A percentile compares a stretch with the other conserved stretches of the same genome.
Conservation (phyloP, 2,888 invertebrate species). For the Tipula unca region DNA sequence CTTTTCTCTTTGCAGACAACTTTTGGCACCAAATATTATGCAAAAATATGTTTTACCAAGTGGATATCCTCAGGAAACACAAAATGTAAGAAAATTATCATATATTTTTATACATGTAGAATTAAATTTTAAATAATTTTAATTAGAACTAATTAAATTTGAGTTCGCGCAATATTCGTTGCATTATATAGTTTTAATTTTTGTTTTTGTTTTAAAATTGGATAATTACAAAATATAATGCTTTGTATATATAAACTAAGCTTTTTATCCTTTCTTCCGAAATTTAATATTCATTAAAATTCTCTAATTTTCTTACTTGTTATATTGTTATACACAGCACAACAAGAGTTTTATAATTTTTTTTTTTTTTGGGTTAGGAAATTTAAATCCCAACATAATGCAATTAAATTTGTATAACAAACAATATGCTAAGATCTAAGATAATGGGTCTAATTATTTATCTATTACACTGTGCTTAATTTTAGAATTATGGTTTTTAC, state of each 20-base stretch:
- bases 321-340: neutral
- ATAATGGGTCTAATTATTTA: constrained; percentile 4
- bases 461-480: neutral
- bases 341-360: neutral
- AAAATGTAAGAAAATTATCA: constrained; percentile 53
- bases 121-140: neutral
- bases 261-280: neutral
- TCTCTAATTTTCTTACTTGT: neutral
- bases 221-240: neutral
- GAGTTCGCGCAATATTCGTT: neutral
- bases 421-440: neutral
- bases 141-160: neutral
- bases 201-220: neutral
- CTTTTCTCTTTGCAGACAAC: constrained; percentile 62
- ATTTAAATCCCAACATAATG: neutral
- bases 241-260: neutral
- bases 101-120: neutral
- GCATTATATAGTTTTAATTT: neutral
- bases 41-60: constrained; percentile 83
- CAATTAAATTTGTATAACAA: neutral
- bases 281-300: constrained; percentile 8
- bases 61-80: constrained; percentile 73
- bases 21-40: constrained; percentile 84
- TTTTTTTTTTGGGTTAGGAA: neutral
- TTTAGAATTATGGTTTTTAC: neutral